These are phyloP conservation scores for Bucco capensis DNA, from an alignment of 2,113 vertebrate genomes.

Conservation along the genomic window DNA sequence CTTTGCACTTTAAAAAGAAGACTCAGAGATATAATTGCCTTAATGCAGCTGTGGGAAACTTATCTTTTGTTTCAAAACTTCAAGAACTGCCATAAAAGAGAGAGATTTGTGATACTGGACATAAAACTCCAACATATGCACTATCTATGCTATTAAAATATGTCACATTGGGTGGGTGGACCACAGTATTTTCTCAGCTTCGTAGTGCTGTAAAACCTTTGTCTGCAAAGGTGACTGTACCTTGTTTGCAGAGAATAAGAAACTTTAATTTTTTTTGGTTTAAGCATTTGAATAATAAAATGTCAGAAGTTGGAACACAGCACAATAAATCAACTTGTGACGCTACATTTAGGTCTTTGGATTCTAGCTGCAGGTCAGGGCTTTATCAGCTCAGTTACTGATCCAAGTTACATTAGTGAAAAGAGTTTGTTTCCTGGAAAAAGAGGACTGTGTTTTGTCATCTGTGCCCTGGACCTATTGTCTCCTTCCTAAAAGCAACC, in stretches of 20 bases:
- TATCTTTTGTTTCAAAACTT: not conserved
- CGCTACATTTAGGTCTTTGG: not conserved
- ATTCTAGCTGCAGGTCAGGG: not conserved
- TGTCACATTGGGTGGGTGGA: not conserved
- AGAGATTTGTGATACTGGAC: not conserved
- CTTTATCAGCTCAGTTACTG: not conserved
- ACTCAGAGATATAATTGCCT: not conserved
- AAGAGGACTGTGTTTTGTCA: not conserved
- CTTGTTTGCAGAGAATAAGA: not conserved
- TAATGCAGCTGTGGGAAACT: not conserved
- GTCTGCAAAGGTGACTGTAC: not conserved
- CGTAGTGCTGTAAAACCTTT: not conserved
- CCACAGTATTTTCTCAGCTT: not conserved
- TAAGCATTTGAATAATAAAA: not conserved
- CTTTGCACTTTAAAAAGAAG: not conserved
- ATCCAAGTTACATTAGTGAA: not conserved
- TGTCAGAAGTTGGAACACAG: not conserved
- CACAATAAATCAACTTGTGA: not conserved
- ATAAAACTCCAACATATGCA: not conserved
- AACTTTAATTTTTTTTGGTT: not conserved
- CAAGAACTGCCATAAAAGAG: not conserved
- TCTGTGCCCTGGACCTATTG: not conserved
- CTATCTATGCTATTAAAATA: not conserved
- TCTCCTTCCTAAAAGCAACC: not conserved
- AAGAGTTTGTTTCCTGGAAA: not conserved